phyloP scores from a whole-genome alignment of 2,113 vertebrate genomes.

The Speoplatyrhinus poulsoni region DNA sequence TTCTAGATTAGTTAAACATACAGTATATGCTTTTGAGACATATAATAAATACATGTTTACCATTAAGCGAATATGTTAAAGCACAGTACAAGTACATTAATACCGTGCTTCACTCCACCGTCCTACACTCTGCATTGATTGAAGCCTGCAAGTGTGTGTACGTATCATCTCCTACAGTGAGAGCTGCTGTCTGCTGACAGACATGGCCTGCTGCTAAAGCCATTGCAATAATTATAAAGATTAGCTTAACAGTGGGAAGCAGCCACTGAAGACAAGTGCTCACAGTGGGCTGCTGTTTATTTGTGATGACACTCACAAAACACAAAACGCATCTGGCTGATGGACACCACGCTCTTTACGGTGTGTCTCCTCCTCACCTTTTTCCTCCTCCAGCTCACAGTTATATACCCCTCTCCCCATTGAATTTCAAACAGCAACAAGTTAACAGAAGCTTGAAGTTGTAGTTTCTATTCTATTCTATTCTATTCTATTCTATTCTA shows the following conservation, averaged over 20 bases:
- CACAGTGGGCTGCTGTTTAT: constrained; percentile 71
- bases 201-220: constrained; percentile 72
- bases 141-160: constrained; percentile 45
- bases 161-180: constrained; percentile 58
- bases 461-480: too few relatives aligned
- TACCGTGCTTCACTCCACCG: constrained; percentile 33
- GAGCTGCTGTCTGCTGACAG: constrained; percentile 69
- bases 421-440: too few relatives aligned
- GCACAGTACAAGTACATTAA: too few relatives aligned
- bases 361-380: too few relatives aligned
- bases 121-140: constrained; percentile 58
- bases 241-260: constrained; percentile 72
- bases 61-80: background rate
- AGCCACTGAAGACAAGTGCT: constrained; percentile 67
- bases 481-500: too few relatives aligned
- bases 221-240: constrained; percentile 76
- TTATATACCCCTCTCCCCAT: too few relatives aligned
- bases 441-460: too few relatives aligned
- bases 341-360: constrained; percentile 35
- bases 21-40: too few relatives aligned
- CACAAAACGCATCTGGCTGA: constrained; percentile 49
- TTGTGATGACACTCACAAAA: constrained; percentile 53
- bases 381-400: too few relatives aligned
- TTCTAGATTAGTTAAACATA: too few relatives aligned
- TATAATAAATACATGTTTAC: constrained; percentile 5